Conservation (phyloP, 2,888 invertebrate genomes). For the Mellilla xanthometata region DNA sequence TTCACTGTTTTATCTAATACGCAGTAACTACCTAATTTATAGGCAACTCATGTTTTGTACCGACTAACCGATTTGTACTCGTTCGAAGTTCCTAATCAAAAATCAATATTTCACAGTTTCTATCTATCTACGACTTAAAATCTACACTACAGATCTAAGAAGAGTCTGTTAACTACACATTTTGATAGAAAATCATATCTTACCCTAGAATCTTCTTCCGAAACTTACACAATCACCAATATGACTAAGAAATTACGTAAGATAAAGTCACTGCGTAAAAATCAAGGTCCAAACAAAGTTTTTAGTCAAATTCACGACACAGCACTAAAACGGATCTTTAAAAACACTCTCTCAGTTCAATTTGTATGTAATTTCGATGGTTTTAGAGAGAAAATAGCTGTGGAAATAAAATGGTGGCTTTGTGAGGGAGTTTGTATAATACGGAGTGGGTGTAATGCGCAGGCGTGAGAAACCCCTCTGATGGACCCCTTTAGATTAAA, state of each 20-base stretch:
- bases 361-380: conserved; percentile 12
- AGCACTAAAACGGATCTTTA: conserved; percentile 24
- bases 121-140: background rate
- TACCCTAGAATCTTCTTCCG: conserved; percentile 27
- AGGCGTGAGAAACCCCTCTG: conserved; percentile 49
- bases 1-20: too few relatives aligned
- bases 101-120: conserved; percentile 16
- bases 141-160: too few relatives aligned
- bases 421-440: conserved; percentile 57
- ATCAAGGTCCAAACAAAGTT: conserved; percentile 18
- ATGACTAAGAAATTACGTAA: conserved; percentile 48
- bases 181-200: conserved; percentile 6
- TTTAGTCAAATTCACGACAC: conserved; percentile 34
- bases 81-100: conserved; percentile 13
- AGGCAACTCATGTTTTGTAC: background rate
- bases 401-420: conserved; percentile 72
- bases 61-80: too few relatives aligned
- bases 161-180: too few relatives aligned
- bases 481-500: background rate
- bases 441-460: conserved; percentile 42
- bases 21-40: too few relatives aligned
- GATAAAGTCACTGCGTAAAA: conserved; percentile 26
- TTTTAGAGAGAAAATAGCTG: conserved; percentile 25
- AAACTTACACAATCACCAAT: conserved; percentile 41
- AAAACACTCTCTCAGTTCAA: conserved; percentile 17